Conservation (phyloP, 1,140 invertebrate species). For the Zaprionus nigranus region DNA sequence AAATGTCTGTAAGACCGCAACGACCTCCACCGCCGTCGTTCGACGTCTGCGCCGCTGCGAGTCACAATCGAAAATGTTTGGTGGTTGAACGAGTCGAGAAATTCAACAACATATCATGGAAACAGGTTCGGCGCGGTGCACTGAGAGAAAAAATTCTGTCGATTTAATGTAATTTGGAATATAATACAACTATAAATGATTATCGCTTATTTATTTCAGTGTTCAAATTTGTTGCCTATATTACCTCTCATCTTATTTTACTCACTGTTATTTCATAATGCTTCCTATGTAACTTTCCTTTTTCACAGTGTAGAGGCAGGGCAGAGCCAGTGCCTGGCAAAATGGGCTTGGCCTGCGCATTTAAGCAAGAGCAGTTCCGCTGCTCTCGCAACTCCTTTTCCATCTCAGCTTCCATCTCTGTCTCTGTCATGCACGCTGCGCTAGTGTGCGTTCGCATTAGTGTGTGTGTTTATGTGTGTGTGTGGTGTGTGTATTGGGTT, state of each 20-base stretch:
- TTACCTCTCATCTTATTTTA: neutral
- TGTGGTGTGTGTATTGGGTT: slow-evolving; percentile 1
- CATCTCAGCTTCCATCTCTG: slow-evolving; percentile 10
- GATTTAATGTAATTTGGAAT: neutral
- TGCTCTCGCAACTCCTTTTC: slow-evolving; percentile 44
- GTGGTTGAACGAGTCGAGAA: slow-evolving; percentile 67
- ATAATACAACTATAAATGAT: neutral
- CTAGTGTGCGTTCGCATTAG: neutral
- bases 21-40: slow-evolving; percentile 26
- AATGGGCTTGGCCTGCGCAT: slow-evolving; percentile 74
- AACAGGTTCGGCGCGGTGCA: slow-evolving; percentile 40
- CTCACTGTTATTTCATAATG: neutral
- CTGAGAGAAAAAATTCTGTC: slow-evolving; percentile 12
- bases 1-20: slow-evolving; percentile 11
- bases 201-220: neutral
- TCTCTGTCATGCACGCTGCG: slow-evolving; percentile 1
- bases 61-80: slow-evolving; percentile 67
- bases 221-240: too few species aligned
- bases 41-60: slow-evolving; percentile 70
- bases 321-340: slow-evolving; percentile 48
- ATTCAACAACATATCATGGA: slow-evolving; percentile 62
- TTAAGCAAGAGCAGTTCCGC: slow-evolving; percentile 59
- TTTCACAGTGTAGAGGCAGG: slow-evolving; percentile 27
- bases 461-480: neutral
- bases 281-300: neutral